These are phyloP conservation scores for Lepilemur septentrionalis DNA, from an alignment of 2,797 vertebrate genomes.

Conservation along the genomic window DNA sequence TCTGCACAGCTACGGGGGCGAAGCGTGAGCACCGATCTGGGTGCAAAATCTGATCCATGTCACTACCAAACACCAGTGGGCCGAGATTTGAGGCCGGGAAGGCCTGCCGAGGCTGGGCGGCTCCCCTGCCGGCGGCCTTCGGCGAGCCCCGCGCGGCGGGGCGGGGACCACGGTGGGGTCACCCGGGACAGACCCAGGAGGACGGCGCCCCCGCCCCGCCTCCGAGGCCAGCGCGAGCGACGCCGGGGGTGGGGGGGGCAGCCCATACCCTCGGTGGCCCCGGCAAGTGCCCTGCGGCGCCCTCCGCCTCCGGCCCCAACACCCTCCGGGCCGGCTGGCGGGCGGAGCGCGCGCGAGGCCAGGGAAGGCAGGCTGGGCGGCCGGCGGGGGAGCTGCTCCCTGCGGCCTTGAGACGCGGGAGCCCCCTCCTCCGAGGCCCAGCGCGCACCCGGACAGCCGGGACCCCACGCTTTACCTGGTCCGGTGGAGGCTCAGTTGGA, in stretches of 20 bases:
- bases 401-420: not conserved
- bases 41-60: not conserved
- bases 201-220: not conserved
- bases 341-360: not conserved
- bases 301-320: not conserved
- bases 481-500: not conserved
- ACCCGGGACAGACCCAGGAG: not conserved
- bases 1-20: not conserved
- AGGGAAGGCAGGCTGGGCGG: not conserved
- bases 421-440: too few species aligned
- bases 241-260: too few species aligned
- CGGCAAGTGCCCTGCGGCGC: not conserved
- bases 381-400: not conserved
- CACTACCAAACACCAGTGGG: not conserved
- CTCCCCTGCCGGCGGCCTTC: not conserved
- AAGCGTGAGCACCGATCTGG: not conserved
- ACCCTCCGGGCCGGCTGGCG: not conserved
- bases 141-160: not conserved
- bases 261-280: not conserved
- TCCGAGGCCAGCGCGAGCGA: not conserved
- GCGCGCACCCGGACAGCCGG: too few species aligned
- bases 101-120: not conserved
- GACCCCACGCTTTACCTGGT: slow-evolving; percentile 60
- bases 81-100: not conserved
- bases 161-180: not conserved